phyloP scores from a whole-genome alignment of 2,113 vertebrate species.

The Nasalis larvatus region DNA sequence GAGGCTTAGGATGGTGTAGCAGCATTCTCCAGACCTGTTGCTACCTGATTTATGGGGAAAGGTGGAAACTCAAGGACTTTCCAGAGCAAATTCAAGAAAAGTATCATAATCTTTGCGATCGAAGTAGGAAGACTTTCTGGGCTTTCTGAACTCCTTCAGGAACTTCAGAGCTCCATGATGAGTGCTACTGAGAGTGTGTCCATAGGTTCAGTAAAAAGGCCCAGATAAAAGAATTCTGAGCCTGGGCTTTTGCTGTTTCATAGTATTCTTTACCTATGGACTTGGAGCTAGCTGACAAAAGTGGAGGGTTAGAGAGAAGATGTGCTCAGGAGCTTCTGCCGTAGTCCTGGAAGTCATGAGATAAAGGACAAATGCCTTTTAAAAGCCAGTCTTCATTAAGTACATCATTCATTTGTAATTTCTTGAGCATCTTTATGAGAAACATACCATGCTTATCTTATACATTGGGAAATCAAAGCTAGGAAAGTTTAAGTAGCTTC shows the following conservation, averaged over 20 bases:
- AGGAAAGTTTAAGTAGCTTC: background rate
- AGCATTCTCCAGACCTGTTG: background rate
- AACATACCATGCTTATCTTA: background rate
- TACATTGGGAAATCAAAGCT: background rate
- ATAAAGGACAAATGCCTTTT: background rate
- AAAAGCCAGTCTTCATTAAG: background rate
- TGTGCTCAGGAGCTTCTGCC: background rate
- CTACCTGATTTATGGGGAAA: background rate
- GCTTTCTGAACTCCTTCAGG: background rate
- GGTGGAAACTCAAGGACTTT: background rate
- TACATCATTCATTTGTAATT: background rate
- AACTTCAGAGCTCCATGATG: background rate
- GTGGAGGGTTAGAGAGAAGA: background rate
- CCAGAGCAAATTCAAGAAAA: background rate
- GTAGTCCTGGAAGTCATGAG: background rate
- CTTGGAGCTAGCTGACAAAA: background rate
- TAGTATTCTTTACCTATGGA: background rate
- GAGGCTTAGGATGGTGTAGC: background rate
- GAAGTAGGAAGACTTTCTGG: background rate
- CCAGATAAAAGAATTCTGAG: background rate
- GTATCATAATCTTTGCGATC: background rate
- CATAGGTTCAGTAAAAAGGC: background rate
- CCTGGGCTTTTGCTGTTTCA: background rate
- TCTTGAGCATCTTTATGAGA: background rate
- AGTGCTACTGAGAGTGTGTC: background rate